A percentile compares a stretch with the other conserved stretches of the same genome.
Conservation (phyloP, 2,113 vertebrate genomes). For the Myxocyprinus asiaticus region DNA sequence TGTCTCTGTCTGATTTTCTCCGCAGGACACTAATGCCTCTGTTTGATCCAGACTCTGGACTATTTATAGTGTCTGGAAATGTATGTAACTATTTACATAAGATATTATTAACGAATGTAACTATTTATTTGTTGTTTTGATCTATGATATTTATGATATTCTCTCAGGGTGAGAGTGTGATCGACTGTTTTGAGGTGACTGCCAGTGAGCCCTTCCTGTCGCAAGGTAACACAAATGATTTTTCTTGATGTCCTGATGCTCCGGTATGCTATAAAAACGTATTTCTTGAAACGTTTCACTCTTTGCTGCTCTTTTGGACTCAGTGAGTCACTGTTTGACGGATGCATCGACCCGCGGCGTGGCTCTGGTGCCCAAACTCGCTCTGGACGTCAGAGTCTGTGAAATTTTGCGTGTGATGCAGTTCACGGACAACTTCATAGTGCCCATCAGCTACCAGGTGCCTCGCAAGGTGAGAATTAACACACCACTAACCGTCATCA, state of each 20-base stretch:
- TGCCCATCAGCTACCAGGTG: constrained; percentile 88
- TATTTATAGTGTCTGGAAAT: constrained; percentile 86
- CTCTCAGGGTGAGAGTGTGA: constrained; percentile 82
- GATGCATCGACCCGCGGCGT: constrained; percentile 79
- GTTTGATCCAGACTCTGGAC: constrained; percentile 84
- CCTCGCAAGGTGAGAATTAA: constrained; percentile 87
- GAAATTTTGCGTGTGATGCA: constrained; percentile 90
- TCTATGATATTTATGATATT: neutral
- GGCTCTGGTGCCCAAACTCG: constrained; percentile 80
- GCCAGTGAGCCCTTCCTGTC: constrained; percentile 75
- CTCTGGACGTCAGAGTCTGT: constrained; percentile 83
- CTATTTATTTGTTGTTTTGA: neutral
- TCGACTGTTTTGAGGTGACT: constrained; percentile 85
- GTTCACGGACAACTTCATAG: constrained; percentile 81
- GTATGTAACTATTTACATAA: constrained; percentile 66
- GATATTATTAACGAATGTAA: neutral
- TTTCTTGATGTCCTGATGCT: neutral
- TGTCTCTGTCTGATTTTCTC: constrained; percentile 11
- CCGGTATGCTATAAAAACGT: neutral
- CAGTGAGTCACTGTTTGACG: constrained; percentile 87
- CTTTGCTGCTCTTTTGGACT: neutral
- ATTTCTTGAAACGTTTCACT: neutral
- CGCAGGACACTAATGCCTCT: constrained; percentile 83
- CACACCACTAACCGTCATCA: neutral
- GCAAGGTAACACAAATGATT: constrained; percentile 73